Percentiles rank a stretch among this genome's conserved stretches.
phyloP scores from a whole-genome alignment of 2,888 invertebrate species.

The Lochmaea capreae region DNA sequence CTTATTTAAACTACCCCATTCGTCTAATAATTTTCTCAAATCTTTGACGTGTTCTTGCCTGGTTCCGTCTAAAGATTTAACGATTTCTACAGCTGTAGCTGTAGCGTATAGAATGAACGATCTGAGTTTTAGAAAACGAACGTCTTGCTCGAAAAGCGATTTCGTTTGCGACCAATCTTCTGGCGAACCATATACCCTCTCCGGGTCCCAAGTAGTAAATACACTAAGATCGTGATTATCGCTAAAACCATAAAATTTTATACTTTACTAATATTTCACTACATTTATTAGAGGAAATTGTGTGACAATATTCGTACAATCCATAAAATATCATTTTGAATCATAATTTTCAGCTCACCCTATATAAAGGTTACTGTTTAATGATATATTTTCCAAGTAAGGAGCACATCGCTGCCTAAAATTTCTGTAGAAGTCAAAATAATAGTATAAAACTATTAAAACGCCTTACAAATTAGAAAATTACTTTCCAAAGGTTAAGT shows the following conservation, averaged over 20 bases:
- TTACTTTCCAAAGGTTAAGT: too few relatives aligned
- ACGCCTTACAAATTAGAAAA: too few relatives aligned
- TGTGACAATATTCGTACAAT: not conserved
- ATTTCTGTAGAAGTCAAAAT: too few relatives aligned
- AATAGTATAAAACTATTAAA: too few relatives aligned
- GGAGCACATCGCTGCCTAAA: too few relatives aligned
- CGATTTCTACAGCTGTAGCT: constrained; percentile 55
- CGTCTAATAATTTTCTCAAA: constrained; percentile 51
- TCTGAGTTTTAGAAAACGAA: constrained; percentile 58
- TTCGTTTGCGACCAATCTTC: constrained; percentile 61
- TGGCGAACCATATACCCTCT: constrained; percentile 61
- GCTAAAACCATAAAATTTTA: constrained; percentile 54
- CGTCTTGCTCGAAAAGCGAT: constrained; percentile 57
- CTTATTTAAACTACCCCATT: constrained; percentile 55
- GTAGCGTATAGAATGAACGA: constrained; percentile 55
- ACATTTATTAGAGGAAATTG: not conserved
- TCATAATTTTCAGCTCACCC: too few relatives aligned
- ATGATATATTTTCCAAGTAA: too few relatives aligned
- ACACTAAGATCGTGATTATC: constrained; percentile 85
- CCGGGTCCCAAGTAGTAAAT: constrained; percentile 78
- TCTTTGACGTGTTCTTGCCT: constrained; percentile 54
- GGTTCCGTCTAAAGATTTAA: constrained; percentile 57
- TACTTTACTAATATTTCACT: not conserved
- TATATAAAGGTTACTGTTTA: too few relatives aligned
- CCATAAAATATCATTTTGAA: too few relatives aligned